Evolutionary conservation across 2,888 invertebrate species (phyloP).

Genomic region (Sussaba pulchella): DNA sequence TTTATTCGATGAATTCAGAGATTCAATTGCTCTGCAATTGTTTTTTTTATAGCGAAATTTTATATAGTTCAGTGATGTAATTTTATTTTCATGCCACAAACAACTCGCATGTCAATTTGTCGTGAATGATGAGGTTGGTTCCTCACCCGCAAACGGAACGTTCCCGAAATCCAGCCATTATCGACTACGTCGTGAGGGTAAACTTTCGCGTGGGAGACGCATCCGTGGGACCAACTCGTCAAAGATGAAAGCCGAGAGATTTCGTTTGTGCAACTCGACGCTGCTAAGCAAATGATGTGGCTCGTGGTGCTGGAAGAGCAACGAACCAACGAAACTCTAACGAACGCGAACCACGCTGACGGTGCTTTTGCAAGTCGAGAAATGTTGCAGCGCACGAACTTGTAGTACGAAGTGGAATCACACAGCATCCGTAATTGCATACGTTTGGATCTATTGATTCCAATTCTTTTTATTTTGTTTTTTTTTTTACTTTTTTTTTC

Average conservation of each 20-base stretch:
- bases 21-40: too few species aligned
- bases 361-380: not conserved
- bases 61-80: too few species aligned
- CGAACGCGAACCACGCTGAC: not conserved
- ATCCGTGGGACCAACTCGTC: conserved; percentile 38
- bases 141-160: conserved; percentile 17
- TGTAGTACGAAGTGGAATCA: not conserved
- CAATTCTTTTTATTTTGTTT: not conserved
- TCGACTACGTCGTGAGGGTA: conserved; percentile 12
- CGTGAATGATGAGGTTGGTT: conserved; percentile 15
- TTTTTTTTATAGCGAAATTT: too few species aligned
- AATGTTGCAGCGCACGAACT: not conserved
- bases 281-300: conserved; percentile 14
- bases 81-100: conserved; percentile 11
- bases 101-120: conserved; percentile 38
- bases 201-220: not conserved
- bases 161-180: not conserved
- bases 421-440: not conserved
- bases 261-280: conserved; percentile 35
- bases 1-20: too few species aligned
- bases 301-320: not conserved
- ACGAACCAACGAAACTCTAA: conserved; percentile 4
- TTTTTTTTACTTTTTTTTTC: too few species aligned
- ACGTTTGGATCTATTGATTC: not conserved
- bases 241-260: conserved; percentile 28